phyloP scores from a whole-genome alignment of 2,797 vertebrate species.

The Protonibea diacanthus region DNA sequence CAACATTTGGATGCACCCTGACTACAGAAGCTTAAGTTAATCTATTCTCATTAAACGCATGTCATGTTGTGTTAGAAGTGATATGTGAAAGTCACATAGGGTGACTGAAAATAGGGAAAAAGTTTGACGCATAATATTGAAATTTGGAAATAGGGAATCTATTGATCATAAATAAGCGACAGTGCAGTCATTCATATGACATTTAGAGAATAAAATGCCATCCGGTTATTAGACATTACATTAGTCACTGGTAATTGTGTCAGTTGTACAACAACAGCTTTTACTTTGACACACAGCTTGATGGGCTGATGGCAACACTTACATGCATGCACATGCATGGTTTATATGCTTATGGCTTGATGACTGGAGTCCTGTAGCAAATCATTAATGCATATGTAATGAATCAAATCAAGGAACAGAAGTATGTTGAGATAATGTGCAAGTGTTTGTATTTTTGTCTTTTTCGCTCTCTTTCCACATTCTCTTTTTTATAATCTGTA shows the following conservation, averaged over 20 bases:
- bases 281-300: background rate
- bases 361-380: background rate
- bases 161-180: too few species aligned
- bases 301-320: background rate
- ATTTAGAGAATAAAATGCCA: too few species aligned
- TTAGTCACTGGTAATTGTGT: background rate
- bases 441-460: background rate
- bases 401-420: background rate
- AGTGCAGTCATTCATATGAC: too few species aligned
- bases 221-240: too few species aligned
- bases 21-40: background rate
- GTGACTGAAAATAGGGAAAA: background rate
- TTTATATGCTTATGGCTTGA: background rate
- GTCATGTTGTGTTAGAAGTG: background rate
- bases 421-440: background rate
- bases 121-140: too few species aligned
- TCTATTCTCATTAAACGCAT: background rate
- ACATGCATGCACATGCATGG: background rate
- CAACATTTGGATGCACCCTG: background rate
- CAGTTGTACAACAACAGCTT: background rate
- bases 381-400: slow-evolving; percentile 2
- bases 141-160: too few species aligned
- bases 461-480: background rate
- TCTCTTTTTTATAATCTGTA: background rate
- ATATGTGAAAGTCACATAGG: background rate